A percentile compares a stretch with the other conserved stretches of the same genome.
phyloP scores from a whole-genome alignment of 1,140 invertebrate species.

The Gonatopus flavifemur region DNA sequence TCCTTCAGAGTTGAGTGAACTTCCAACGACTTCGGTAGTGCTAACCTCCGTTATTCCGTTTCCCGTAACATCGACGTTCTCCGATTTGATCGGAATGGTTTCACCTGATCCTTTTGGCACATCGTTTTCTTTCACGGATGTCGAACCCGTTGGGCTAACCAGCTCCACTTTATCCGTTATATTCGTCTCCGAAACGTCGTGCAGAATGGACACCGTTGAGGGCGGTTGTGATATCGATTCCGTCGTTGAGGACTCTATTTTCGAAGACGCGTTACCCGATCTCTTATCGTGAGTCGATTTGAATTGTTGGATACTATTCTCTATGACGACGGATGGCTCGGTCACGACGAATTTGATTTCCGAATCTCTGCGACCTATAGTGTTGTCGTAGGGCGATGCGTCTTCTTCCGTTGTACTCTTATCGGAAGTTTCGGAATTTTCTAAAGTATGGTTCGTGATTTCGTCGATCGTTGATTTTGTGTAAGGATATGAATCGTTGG shows the following conservation, averaged over 20 bases:
- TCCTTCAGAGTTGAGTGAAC: background rate
- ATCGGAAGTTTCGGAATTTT: background rate
- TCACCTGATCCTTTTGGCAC: slow-evolving; percentile 10
- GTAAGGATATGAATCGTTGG: slow-evolving; percentile 24
- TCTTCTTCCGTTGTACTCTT: slow-evolving; percentile 23
- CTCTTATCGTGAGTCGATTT: slow-evolving; percentile 17
- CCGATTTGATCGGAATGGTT: slow-evolving; percentile 5
- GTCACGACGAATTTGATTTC: slow-evolving; percentile 38
- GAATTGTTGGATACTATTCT: slow-evolving; percentile 41
- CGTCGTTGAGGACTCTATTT: background rate
- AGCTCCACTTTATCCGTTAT: background rate
- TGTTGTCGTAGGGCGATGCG: slow-evolving; percentile 40
- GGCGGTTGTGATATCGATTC: too few relatives aligned
- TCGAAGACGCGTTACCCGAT: slow-evolving; percentile 8
- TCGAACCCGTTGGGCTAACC: background rate
- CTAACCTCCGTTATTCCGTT: slow-evolving; percentile 33
- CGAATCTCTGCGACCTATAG: slow-evolving; percentile 31
- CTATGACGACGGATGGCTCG: slow-evolving; percentile 38
- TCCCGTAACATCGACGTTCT: slow-evolving; percentile 27
- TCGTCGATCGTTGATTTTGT: background rate
- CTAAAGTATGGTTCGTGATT: background rate
- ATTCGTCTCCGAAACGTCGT: slow-evolving; percentile 2
- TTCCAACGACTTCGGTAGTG: background rate
- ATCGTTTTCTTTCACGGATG: slow-evolving; percentile 7
- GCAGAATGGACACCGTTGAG: background rate